Conservation (phyloP, 2,113 vertebrate species). For the Phyllostomus discolor region DNA sequence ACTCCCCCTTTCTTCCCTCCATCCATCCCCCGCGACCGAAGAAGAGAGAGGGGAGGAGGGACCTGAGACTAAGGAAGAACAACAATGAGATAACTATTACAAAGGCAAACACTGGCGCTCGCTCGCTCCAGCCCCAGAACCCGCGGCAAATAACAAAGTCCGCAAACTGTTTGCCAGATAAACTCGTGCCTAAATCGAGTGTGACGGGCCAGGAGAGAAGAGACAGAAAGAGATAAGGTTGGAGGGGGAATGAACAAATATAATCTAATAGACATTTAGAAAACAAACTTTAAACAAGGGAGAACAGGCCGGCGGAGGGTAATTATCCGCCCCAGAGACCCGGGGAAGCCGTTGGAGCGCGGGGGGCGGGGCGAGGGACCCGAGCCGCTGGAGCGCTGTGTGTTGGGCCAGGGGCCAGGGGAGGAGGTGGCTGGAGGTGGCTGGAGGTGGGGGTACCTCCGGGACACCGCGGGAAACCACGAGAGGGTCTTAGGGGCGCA, state of each 20-base stretch:
- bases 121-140: constrained; percentile 79
- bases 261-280: constrained; percentile 78
- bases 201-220: constrained; percentile 83
- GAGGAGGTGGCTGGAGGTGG: too few relatives aligned
- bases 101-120: constrained; percentile 83
- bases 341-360: not conserved
- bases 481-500: not conserved
- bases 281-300: constrained; percentile 81
- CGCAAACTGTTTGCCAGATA: constrained; percentile 83
- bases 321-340: constrained; percentile 48
- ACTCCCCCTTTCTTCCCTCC: constrained; percentile 29
- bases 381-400: not conserved
- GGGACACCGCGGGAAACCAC: not conserved
- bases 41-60: constrained; percentile 63
- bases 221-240: constrained; percentile 82
- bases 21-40: not conserved
- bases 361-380: too few relatives aligned
- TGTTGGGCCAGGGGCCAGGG: too few relatives aligned
- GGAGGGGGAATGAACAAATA: constrained; percentile 74
- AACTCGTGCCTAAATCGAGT: constrained; percentile 85
- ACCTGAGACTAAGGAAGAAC: constrained; percentile 77
- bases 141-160: constrained; percentile 83
- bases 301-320: constrained; percentile 55
- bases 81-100: constrained; percentile 85
- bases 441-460: not conserved